These are phyloP conservation scores for Drosophila kurseongensis DNA, from an alignment of 1,140 invertebrate genomes.

Conservation along the genomic window DNA sequence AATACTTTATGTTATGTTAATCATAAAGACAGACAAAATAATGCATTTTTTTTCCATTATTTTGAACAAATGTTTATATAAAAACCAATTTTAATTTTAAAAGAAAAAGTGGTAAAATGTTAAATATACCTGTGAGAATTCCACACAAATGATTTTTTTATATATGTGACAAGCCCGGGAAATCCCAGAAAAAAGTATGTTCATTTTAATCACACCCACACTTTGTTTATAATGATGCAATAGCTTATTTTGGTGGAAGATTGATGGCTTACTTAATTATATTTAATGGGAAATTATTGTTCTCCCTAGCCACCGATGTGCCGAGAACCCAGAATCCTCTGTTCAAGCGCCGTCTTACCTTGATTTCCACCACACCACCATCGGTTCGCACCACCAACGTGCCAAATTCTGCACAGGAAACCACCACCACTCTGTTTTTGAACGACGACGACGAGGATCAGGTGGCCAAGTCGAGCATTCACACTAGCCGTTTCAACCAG, in stretches of 20 bases:
- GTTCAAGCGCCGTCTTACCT: constrained; percentile 70
- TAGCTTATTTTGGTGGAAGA: neutral
- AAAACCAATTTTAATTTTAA: too few relatives aligned
- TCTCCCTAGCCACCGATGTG: constrained; percentile 58
- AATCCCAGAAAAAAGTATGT: neutral
- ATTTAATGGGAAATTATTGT: neutral
- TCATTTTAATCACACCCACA: too few relatives aligned
- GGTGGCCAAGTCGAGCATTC: constrained; percentile 79
- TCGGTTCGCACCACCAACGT: constrained; percentile 28
- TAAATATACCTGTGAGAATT: neutral
- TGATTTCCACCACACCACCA: constrained; percentile 38
- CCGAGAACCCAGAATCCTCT: constrained; percentile 78
- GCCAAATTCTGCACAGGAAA: constrained; percentile 33
- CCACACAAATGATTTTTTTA: neutral
- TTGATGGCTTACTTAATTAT: neutral
- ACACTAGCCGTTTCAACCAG: constrained; percentile 77
- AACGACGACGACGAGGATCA: constrained; percentile 71
- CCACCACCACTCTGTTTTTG: constrained; percentile 44
- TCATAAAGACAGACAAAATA: neutral
- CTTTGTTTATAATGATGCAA: neutral
- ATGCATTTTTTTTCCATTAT: neutral
- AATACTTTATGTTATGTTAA: neutral
- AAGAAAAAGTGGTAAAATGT: neutral
- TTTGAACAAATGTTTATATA: too few relatives aligned
- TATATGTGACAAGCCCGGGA: neutral